A percentile compares a stretch with the other conserved stretches of the same genome.
These are phyloP conservation scores for Corythaixoides concolor DNA, from an alignment of 2,113 vertebrate species.

Conservation along the genomic window DNA sequence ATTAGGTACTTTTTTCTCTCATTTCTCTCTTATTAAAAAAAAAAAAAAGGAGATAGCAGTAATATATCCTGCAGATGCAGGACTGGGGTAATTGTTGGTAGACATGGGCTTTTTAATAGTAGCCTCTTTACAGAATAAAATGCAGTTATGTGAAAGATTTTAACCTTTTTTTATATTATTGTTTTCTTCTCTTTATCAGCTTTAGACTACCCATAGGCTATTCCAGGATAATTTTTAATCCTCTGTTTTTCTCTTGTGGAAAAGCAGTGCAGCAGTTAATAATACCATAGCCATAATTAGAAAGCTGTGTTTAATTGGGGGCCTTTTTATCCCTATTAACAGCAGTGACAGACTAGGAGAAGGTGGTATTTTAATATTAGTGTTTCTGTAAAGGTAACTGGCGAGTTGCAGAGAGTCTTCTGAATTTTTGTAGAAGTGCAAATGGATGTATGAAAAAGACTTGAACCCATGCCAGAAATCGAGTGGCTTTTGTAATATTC, in stretches of 20 bases:
- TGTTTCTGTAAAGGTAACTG: constrained; percentile 6
- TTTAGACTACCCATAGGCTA: neutral
- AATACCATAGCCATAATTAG: constrained; percentile 36
- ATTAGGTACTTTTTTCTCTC: neutral
- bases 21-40: neutral
- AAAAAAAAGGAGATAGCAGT: neutral
- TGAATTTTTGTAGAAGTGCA: constrained; percentile 4
- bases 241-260: neutral
- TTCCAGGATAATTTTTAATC: constrained; percentile 38
- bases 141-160: neutral
- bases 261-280: constrained; percentile 20
- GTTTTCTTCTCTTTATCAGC: constrained; percentile 9
- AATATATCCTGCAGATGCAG: neutral
- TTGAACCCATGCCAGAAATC: neutral
- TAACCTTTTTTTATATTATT: neutral
- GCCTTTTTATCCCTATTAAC: constrained; percentile 37
- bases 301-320: constrained; percentile 29
- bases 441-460: neutral
- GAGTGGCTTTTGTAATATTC: neutral
- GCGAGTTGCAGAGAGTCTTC: neutral
- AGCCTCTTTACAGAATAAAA: neutral
- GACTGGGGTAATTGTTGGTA: neutral
- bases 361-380: constrained; percentile 16
- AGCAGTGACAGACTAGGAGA: neutral
- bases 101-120: neutral